Base-by-base conservation (phyloP, 2,797 vertebrate genomes). In the Salarias fasciatus region DNA sequence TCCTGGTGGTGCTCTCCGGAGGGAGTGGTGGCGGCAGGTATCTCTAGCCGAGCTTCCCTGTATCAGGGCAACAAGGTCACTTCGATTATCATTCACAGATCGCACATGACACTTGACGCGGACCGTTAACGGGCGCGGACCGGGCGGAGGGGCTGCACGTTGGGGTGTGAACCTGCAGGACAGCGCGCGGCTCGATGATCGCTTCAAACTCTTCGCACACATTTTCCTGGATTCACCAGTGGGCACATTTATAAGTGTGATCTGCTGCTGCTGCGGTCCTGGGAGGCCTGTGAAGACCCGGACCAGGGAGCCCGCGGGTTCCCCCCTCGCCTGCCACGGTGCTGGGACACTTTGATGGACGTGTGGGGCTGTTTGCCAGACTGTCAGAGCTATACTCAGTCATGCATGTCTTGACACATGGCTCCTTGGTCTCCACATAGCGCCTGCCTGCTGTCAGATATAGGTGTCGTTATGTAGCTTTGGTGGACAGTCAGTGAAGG, bases 351-450 rank as follows among this genome's bases (percentile, higher is more conserved):
- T 90, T 92, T 89, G 90, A 88, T 92, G 90, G 90, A 85, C 87
- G 84, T 89, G 18, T 24, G 18, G 24, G 18, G 18, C 18, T 24
- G 18, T 24, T 24, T 18, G 85, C 79, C 82, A 79, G 80, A 33
- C 68, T 68, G 78, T 76, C 78, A 83, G 57, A 64, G 83, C 69
- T 72, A 57, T 77, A 68, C 81, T 87, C 88, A 81, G 91, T 83
- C 85, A 91, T 92, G 90, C 83, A 76, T 83, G 86, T 86, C 88
- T 74, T 89, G 92, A 86, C 88, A 87, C 74, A 89, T 77, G 78
- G 70, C 74, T 66, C 72, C 72, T 56, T 77, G 66, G 67, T 89
- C 76, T 87, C 86, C 73, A 87, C 89, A 75, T 89, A 86, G 86
- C n/a, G n/a, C n/a, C n/a, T 85, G 77, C 80, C 73, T 83, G 83